Base-by-base conservation (phyloP, 2,888 invertebrate genomes). In the Catocala fraxini region DNA sequence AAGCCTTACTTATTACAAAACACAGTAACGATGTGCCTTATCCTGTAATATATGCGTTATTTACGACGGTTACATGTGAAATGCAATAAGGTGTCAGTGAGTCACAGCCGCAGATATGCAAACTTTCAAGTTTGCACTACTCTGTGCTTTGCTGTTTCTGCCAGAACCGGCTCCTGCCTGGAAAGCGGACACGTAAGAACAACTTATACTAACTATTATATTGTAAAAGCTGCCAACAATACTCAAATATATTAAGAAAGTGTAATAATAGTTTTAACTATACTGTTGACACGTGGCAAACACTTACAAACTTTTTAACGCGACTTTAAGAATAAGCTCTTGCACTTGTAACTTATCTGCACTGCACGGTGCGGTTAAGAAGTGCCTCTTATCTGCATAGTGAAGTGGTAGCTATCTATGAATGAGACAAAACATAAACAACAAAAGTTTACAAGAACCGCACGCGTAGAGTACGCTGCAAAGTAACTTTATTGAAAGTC, bases 21-120 rank as follows among this genome's bases (percentile, higher is more conserved):
- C 80, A 83, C 72, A 70, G 87, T 83, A 91, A 92, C 85, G 80
- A 89, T 88, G 92, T 92, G 93, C 92, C 92, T 93, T 92, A 89
- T 73, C 73, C 77, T 84, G 83, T 89, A 87, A 85, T 87, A 83
- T 81, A 82, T 67, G 76, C 80, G 79, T 77, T 77, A 71, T 75
- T 67, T 70, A 65, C 68, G 66, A 69, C 63, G 56, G 69, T 72
- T 63, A 59, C 45, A 65, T 61, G 70, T 64, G 63, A 61, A 66
- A 70, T 68, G 77, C 78, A 69, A 81, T 78, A 77, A 63, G 63
- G 77, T 72, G 71, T 77, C 71, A 70, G 84, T 89, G 90, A 89
- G 82, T 90, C 90, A 89, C 75, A 84, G 77, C 45, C 63, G 65
- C 57, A 77, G 80, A 77, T 66, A 93, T 93, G 93, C 83, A 86